A percentile compares a stretch with the other conserved stretches of the same genome.
phyloP scores from a whole-genome alignment of 1,140 invertebrate species.

The Aphelinus atriplicis region DNA sequence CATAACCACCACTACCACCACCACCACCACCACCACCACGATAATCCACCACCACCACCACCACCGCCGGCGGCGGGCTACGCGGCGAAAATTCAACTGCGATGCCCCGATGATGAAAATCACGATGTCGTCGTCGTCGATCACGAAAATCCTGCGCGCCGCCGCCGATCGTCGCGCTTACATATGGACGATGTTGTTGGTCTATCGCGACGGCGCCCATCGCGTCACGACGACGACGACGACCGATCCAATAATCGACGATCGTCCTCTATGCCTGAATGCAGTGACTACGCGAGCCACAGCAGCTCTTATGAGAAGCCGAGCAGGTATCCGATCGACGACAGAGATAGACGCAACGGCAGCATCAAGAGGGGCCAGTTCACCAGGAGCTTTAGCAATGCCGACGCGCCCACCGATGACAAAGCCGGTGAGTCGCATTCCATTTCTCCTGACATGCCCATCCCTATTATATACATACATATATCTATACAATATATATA shows the following conservation, averaged over 20 bases:
- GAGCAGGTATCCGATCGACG: constrained; percentile 51
- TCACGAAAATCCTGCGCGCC: constrained; percentile 18
- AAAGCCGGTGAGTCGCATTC: constrained; percentile 76
- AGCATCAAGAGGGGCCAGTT: constrained; percentile 75
- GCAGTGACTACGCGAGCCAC: constrained; percentile 62
- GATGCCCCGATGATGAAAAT: constrained; percentile 38
- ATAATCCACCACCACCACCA: constrained; percentile 48
- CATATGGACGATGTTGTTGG: constrained; percentile 48
- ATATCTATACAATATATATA: no score
- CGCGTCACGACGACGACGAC: constrained; percentile 45
- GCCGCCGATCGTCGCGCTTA: not conserved
- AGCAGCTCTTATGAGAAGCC: constrained; percentile 62
- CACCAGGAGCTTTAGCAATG: constrained; percentile 82
- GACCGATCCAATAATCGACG: constrained; percentile 55
- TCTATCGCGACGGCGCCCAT: constrained; percentile 32
- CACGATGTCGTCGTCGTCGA: constrained; percentile 19
- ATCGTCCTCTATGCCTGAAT: constrained; percentile 62
- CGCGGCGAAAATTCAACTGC: constrained; percentile 51
- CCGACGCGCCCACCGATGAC: constrained; percentile 82
- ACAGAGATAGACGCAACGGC: constrained; percentile 43
- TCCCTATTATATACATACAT: no score
- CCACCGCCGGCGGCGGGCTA: constrained; percentile 42
- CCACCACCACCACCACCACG: constrained; percentile 41
- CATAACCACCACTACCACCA: constrained; percentile 21
- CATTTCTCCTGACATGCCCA: no score